Conservation (phyloP, 2,797 vertebrate species). For the Lemur catta region DNA sequence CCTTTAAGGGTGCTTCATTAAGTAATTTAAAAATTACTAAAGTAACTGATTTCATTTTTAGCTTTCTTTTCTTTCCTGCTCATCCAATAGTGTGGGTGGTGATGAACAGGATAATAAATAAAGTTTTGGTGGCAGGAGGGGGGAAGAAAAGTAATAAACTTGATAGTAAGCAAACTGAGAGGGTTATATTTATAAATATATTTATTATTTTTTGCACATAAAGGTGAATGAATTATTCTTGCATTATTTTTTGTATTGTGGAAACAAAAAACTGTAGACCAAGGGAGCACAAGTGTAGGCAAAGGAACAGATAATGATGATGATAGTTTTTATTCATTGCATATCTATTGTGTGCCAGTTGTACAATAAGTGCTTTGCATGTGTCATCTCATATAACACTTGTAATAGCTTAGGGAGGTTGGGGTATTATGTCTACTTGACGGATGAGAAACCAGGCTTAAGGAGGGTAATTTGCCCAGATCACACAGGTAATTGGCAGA, state of each 20-base stretch:
- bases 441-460: neutral
- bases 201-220: neutral
- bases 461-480: neutral
- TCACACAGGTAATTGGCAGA: neutral
- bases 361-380: neutral
- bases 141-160: neutral
- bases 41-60: neutral
- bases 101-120: neutral
- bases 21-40: neutral
- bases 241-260: neutral
- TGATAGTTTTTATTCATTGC: neutral
- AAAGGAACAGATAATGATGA: neutral
- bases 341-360: neutral
- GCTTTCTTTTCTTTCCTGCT: conserved; percentile 21
- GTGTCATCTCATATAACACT: neutral
- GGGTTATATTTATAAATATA: neutral
- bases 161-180: neutral
- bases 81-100: neutral
- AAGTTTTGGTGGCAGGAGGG: neutral
- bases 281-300: neutral
- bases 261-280: neutral
- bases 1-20: neutral
- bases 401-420: neutral
- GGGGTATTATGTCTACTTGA: neutral
- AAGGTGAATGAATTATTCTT: neutral